Evolutionary conservation across 2,113 vertebrate species (phyloP), one percentile per base, ranked within the genome.

Genomic region (Symphodus melops): DNA sequence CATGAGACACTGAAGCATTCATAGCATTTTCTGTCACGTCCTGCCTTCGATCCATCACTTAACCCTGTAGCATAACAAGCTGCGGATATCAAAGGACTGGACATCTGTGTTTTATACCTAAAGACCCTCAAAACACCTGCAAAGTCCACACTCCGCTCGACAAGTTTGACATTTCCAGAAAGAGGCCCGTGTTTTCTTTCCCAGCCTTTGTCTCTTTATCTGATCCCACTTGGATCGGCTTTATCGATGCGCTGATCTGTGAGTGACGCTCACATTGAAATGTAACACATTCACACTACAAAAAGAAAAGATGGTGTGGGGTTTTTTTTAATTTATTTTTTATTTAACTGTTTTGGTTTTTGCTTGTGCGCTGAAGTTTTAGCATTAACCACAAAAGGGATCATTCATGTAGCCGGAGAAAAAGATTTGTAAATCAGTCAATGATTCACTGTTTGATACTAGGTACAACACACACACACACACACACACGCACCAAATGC

Each of bases 71-170:
- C 62, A 88, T 51, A 90, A 89, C 85, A 89, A 72, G 75, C 81
- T 83, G 59, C 23, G 5, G 33, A 49, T 81, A 82, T 88, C 83
- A 86, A 89, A 83, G 83, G 70, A 75, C 9, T 19, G 59, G 79
- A 78, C 90, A 90, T 85, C 88, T 89, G 87, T 67, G 72, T 88
- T 77, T 55, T 77, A 90, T 88, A 86, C 23, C 70, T 4, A 37
- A 44, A 65, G 73, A 61, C 16, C 69, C 63, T 82, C 44, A 72
- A 73, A 90, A 90, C 78, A 86, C 82, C 83, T 85, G 83, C 79
- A 58, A 14, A 46, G 51, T 79, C 63, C 28, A 51, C 67, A 44
- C 51, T 52, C 17, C n/a, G 14, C 44, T 75, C 52, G 46, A 85
- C 72, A 79, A 54, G 73, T 72, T 54, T 75, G 82, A 83, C 70